Percentiles rank a stretch among this genome's conserved stretches.
Conservation (phyloP, 92 coral and sea anemone genomes). For the Hydrozoanthus gracilis region DNA sequence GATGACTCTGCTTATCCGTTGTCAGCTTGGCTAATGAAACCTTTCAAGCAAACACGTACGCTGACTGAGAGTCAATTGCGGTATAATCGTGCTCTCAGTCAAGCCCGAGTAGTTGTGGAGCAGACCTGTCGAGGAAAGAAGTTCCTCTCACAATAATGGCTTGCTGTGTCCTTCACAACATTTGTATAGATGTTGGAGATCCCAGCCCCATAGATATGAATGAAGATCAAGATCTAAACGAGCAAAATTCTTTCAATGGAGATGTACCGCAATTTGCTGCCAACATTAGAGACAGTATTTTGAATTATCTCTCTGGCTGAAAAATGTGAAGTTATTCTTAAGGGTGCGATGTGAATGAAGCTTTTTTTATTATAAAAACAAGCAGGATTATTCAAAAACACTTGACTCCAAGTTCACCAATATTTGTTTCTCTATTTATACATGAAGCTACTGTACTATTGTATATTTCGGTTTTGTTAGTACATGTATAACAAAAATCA, state of each 20-base stretch:
- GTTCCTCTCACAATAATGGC: constrained; percentile 59
- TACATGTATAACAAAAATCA: constrained; percentile 1
- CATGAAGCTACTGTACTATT: background rate
- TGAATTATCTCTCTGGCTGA: background rate
- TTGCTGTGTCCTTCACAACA: constrained; percentile 53
- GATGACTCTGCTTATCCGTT: constrained; percentile 61
- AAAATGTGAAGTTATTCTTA: background rate
- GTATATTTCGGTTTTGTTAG: constrained; percentile 2
- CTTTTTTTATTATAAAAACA: constrained; percentile 15
- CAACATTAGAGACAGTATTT: constrained; percentile 2
- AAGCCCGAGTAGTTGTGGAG: constrained; percentile 59
- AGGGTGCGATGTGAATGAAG: background rate
- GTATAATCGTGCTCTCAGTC: constrained; percentile 53
- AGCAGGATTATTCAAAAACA: background rate
- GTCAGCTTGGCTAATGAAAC: constrained; percentile 46
- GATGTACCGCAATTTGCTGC: background rate
- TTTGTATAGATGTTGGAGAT: constrained; percentile 58
- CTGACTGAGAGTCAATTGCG: constrained; percentile 51
- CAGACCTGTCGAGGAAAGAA: constrained; percentile 60
- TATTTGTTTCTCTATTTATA: background rate
- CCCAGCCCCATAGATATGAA: constrained; percentile 50
- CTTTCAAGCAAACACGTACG: constrained; percentile 55
- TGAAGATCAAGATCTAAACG: constrained; percentile 41
- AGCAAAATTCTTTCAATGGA: constrained; percentile 37
- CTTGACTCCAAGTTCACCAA: background rate